These are phyloP conservation scores for Leucophenga varia DNA, from an alignment of 1,140 invertebrate species.

Conservation along the genomic window DNA sequence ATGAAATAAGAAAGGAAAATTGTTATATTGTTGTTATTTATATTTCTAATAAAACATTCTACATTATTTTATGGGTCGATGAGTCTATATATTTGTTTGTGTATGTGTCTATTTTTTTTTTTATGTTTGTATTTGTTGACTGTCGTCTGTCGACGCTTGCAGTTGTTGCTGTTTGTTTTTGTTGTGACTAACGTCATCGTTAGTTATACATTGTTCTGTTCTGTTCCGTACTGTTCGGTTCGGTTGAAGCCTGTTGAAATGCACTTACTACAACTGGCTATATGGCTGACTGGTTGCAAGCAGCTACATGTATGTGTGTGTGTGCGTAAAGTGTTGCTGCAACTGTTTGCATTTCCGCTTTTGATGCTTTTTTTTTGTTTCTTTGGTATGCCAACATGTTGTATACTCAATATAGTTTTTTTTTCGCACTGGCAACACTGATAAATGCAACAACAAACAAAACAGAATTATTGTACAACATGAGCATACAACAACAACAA, in stretches of 20 bases:
- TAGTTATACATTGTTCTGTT: too few relatives aligned
- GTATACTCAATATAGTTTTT: background rate
- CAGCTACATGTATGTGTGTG: too few relatives aligned
- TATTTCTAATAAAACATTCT: conserved; percentile 51
- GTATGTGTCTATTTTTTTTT: background rate
- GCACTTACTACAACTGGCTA: too few relatives aligned
- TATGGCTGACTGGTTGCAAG: too few relatives aligned
- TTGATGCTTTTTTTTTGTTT: background rate
- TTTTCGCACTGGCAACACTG: conserved; percentile 7
- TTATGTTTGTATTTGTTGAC: background rate
- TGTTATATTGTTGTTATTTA: conserved; percentile 44
- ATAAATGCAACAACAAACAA: conserved; percentile 31
- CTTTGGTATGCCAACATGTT: background rate
- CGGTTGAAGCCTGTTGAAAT: background rate
- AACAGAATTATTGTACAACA: conserved; percentile 17
- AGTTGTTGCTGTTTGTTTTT: too few relatives aligned
- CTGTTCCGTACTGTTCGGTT: too few relatives aligned
- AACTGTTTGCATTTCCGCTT: too few relatives aligned
- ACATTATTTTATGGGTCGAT: conserved; percentile 46
- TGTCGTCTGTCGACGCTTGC: conserved; percentile 11
- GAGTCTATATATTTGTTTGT: conserved; percentile 15
- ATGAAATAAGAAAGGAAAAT: too few relatives aligned
- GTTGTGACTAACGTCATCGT: too few relatives aligned
- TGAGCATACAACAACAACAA: too few relatives aligned
- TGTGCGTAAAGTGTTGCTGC: too few relatives aligned